A percentile compares a stretch with the other conserved stretches of the same genome.
Conservation (phyloP, 2,888 invertebrate species). For the Dryadula phaetusa region DNA sequence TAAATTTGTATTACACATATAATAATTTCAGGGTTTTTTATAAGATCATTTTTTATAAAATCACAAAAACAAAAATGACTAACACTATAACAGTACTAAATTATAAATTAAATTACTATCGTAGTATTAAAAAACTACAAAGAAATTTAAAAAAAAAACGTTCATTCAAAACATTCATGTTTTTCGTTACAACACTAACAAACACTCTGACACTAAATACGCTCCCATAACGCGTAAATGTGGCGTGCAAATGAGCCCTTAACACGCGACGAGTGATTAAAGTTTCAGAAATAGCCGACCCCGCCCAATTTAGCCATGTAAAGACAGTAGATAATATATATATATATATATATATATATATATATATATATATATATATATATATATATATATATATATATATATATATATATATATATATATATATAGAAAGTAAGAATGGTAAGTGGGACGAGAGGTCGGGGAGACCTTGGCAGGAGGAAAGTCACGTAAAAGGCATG, state of each 20-base stretch:
- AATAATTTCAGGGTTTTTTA: too few relatives aligned
- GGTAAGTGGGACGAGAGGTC: too few relatives aligned
- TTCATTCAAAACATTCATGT: background rate
- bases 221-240: conserved; percentile 21
- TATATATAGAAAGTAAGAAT: too few relatives aligned
- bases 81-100: background rate
- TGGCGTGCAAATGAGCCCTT: conserved; percentile 24
- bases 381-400: too few relatives aligned
- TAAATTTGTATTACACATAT: too few relatives aligned
- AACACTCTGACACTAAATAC: conserved; percentile 1
- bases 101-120: background rate
- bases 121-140: background rate
- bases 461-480: too few relatives aligned
- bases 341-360: background rate
- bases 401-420: too few relatives aligned
- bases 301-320: conserved; percentile 14
- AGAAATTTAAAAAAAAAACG: background rate
- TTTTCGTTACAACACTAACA: conserved; percentile 12
- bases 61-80: too few relatives aligned
- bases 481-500: too few relatives aligned
- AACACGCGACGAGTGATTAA: conserved; percentile 30
- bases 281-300: conserved; percentile 25
- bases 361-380: too few relatives aligned
- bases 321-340: background rate
- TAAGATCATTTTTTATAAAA: too few relatives aligned